Evolutionary conservation across 2,888 invertebrate genomes (phyloP), one percentile per base, ranked within the genome.

Genomic region (Amiota mariae): DNA sequence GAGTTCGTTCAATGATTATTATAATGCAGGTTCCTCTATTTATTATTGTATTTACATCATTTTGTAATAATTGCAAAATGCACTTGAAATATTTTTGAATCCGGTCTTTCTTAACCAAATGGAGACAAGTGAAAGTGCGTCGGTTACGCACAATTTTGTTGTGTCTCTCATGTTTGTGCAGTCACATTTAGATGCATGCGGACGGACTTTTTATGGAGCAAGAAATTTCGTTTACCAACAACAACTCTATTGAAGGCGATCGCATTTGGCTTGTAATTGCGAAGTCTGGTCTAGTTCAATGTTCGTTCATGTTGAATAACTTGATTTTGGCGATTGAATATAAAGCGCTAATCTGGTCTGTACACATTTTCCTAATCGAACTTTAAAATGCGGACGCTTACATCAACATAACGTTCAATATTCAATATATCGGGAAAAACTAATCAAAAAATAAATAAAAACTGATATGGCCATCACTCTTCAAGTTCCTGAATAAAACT

Each of bases 201-300:
- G n/a, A 12, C 13, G 56, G 18, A 36, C 36, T 18, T n/a, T 70
- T 56, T 56, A 56, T 56, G 56, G 56, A 56, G 56, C 56, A 56
- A 56, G 18, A 8, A 56, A 13, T 46, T 20, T 66, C 12, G n/a
- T 47, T 46, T 47, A 66, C 64, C 13, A 46, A 15, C 46, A 36
- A 36, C 36, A 6, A 36, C 36, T 36, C 6, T 36, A 36, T 36
- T 36, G 36, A 36, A 36, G 3, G 36, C 36, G 36, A 36, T 36
- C 10, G 11, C 13, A 9, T 63, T 63, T 63, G 24, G 20, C 36
- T 70, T 51, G 71, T 59, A 71, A 57, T 57, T 46, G 47, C 56
- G 54, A 51, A 66, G 66, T 71, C 73, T 67, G 66, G 73, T 71
- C 73, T 71, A 71, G 73, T 73, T 73, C 73, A 73, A 73, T 71